phyloP scores from a whole-genome alignment of 2,888 invertebrate genomes.

The Antheraea yamamai region DNA sequence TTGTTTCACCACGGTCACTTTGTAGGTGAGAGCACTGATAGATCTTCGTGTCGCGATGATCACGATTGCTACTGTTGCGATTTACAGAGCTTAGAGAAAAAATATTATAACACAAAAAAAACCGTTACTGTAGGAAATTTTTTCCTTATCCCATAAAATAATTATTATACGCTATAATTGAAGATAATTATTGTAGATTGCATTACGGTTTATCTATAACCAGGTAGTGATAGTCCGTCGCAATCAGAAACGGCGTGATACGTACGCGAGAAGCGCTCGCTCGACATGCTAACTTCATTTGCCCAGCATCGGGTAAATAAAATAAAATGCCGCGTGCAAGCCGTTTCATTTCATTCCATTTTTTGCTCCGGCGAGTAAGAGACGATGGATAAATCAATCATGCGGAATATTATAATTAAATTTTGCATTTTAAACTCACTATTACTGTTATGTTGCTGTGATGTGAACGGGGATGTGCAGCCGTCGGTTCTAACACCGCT shows the following conservation, averaged over 20 bases:
- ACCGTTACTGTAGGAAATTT: background rate
- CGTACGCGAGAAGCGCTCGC: background rate
- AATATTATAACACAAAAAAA: background rate
- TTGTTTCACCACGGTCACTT: too few species aligned
- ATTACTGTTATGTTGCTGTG: constrained; percentile 26
- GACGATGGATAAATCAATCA: constrained; percentile 30
- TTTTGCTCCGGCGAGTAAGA: constrained; percentile 46
- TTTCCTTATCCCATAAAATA: background rate
- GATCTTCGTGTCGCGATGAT: too few species aligned
- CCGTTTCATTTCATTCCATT: constrained; percentile 51
- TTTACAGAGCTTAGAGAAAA: too few species aligned
- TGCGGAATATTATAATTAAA: constrained; percentile 7
- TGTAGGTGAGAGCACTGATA: too few species aligned
- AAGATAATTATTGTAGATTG: background rate
- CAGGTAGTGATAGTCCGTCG: background rate
- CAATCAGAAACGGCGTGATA: background rate
- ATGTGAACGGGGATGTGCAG: constrained; percentile 41
- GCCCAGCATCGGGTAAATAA: constrained; percentile 31
- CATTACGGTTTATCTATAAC: background rate
- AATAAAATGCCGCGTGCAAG: constrained; percentile 51
- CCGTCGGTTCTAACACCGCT: constrained; percentile 63
- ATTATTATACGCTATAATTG: constrained; percentile 4
- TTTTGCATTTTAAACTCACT: constrained; percentile 5
- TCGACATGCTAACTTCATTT: constrained; percentile 37
- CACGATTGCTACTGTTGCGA: too few species aligned